Base-by-base conservation (phyloP, 2,113 vertebrate species). In the Gracilinanus agilis region DNA sequence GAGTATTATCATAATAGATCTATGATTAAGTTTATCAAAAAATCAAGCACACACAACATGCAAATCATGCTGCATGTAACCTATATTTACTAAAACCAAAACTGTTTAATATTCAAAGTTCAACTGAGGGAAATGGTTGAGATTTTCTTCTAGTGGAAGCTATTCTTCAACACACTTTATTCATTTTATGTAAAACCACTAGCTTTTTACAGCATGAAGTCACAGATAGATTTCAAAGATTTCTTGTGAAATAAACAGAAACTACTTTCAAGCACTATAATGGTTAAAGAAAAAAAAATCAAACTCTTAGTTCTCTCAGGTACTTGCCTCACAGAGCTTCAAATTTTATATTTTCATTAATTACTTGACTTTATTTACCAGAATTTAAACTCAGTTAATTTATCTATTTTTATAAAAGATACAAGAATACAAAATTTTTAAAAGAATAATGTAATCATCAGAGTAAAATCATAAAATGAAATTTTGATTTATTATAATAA, bases 191-290 rank as follows among this genome's bases (percentile, higher is more conserved):
- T 19, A 83, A 92, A 55, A 92, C 19, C 53, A 92, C 88, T 91
- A 67, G 1, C 12, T n/a, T 94, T 93, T 53, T 91, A 91, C 0
- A 54, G 9, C 9, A 4, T 91, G 55, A 95, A 94, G 23, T 89
- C 90, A 67, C 24, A 55, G 1, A n/a, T 75, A 93, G 56, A 92
- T 83, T 95, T 90, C 3, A 95, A 95, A 93, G 58, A 93, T 56
- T 91, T 2, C 44, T 0, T 88, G 53, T 54, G 61, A 75, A 89
- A 56, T 95, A 92, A 29, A 27, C 93, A 91, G 53, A 75, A 16
- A 93, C 75, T 92, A 91, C 0, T 92, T 95, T 92, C 11, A 90
- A 91, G 91, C 93, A 91, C 7, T 55, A 58, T 91, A 96, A 90
- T 91, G 19, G 55, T 95, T 12, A 88, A 4, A 92, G 0, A 92